Percentiles rank a stretch among this genome's conserved stretches.
These are phyloP conservation scores for Loripinus fragilis DNA, from an alignment of 2,888 invertebrate species.

Conservation along the genomic window DNA sequence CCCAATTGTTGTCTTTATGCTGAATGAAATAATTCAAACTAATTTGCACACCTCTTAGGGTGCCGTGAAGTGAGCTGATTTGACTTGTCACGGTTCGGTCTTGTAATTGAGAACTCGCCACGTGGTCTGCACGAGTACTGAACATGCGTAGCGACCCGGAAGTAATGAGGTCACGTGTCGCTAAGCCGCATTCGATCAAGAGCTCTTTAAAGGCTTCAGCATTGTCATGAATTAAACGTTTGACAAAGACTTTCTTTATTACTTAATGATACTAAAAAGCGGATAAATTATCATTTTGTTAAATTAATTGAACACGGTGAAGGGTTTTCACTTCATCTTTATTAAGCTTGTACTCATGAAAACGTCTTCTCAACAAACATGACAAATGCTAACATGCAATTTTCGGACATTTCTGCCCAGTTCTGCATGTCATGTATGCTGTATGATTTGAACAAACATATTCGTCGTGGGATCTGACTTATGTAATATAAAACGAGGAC, in stretches of 20 bases:
- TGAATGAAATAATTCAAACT: slow-evolving; percentile 56
- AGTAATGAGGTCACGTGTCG: slow-evolving; percentile 59
- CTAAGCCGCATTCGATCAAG: slow-evolving; percentile 35
- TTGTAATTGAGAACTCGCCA: slow-evolving; percentile 61
- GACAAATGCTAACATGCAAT: too few species aligned
- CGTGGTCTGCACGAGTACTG: slow-evolving; percentile 61
- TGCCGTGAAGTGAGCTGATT: slow-evolving; percentile 58
- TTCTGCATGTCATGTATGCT: too few species aligned
- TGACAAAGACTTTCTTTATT: slow-evolving; percentile 20
- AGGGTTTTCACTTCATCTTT: slow-evolving; percentile 18
- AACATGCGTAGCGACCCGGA: slow-evolving; percentile 58
- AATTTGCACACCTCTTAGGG: slow-evolving; percentile 60
- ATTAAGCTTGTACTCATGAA: too few species aligned
- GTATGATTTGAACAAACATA: too few species aligned
- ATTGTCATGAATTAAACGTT: slow-evolving; percentile 13
- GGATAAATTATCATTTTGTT: slow-evolving; percentile 21
- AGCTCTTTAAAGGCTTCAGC: slow-evolving; percentile 19
- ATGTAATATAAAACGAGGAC: too few species aligned
- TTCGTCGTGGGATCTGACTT: too few species aligned
- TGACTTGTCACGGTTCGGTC: slow-evolving; percentile 50
- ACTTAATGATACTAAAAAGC: slow-evolving; percentile 18
- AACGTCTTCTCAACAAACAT: too few species aligned
- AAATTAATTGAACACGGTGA: slow-evolving; percentile 14
- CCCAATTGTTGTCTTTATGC: slow-evolving; percentile 56
- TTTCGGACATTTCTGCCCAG: too few species aligned